phyloP scores from a whole-genome alignment of 2,113 vertebrate species.

The Miniopterus natalensis region DNA sequence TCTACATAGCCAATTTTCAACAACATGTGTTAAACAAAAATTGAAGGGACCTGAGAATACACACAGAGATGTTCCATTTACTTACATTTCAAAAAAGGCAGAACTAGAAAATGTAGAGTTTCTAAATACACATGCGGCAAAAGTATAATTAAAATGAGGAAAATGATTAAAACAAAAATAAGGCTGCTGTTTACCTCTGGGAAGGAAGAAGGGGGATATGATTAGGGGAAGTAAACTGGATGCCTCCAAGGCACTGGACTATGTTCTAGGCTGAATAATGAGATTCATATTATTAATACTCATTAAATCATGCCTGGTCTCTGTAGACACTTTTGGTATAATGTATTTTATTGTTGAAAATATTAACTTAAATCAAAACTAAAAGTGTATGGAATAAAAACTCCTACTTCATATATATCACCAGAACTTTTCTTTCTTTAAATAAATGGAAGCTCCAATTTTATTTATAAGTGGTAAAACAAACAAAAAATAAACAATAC shows the following conservation, averaged over 20 bases:
- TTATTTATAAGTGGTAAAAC: background rate
- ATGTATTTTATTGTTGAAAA: slow-evolving; percentile 30
- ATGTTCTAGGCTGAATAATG: background rate
- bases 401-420: background rate
- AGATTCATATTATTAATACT: background rate
- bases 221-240: background rate
- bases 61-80: background rate
- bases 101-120: background rate
- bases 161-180: background rate
- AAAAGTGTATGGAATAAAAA: background rate
- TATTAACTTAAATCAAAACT: background rate
- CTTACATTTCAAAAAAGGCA: background rate
- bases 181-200: background rate
- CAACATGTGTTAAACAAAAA: background rate
- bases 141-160: background rate
- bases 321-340: background rate
- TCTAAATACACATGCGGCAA: background rate
- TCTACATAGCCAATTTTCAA: background rate
- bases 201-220: background rate
- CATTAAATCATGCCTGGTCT: background rate
- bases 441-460: background rate
- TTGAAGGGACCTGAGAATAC: background rate
- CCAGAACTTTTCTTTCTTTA: background rate
- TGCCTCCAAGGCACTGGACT: background rate
- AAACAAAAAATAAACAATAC: background rate